These are phyloP conservation scores for Pandemis cinnamomeana DNA, from an alignment of 2,888 invertebrate species.

Conservation along the genomic window DNA sequence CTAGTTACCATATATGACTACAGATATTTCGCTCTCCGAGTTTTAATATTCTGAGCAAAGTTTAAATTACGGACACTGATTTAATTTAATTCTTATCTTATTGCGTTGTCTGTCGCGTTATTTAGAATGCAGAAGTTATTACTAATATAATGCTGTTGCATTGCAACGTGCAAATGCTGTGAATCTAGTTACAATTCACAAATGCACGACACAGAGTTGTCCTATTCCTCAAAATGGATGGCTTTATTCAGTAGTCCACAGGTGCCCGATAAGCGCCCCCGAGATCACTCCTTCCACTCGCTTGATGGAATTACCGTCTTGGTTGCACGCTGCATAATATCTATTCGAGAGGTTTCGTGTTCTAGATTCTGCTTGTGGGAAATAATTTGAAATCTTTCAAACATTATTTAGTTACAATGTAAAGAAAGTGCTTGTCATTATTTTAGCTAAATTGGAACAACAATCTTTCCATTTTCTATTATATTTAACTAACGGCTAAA, in stretches of 20 bases:
- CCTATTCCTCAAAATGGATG: slow-evolving; percentile 67
- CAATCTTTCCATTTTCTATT: no score
- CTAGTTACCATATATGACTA: slow-evolving; percentile 36
- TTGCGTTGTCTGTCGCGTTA: neutral
- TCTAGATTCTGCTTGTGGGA: slow-evolving; percentile 2
- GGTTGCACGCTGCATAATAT: slow-evolving; percentile 64
- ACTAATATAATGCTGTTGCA: neutral
- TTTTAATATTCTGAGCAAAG: slow-evolving; percentile 20
- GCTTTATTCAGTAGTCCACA: slow-evolving; percentile 73
- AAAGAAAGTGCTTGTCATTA: neutral
- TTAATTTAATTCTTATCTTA: neutral
- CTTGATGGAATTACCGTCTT: slow-evolving; percentile 73
- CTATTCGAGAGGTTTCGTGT: slow-evolving; percentile 43
- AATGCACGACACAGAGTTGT: slow-evolving; percentile 39
- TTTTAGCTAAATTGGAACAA: no score
- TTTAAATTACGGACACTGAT: neutral
- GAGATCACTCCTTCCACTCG: slow-evolving; percentile 60
- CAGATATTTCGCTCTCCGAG: slow-evolving; percentile 23
- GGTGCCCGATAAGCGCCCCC: slow-evolving; percentile 73
- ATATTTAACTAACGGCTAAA: no score
- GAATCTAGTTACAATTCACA: slow-evolving; percentile 39
- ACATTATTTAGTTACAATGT: neutral
- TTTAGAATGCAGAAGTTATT: neutral
- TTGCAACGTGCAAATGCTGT: slow-evolving; percentile 1
- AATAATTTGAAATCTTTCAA: neutral